phyloP scores from a whole-genome alignment of 37 sponge, comb jelly and placozoan species.

The Dysidea cf. avara region DNA sequence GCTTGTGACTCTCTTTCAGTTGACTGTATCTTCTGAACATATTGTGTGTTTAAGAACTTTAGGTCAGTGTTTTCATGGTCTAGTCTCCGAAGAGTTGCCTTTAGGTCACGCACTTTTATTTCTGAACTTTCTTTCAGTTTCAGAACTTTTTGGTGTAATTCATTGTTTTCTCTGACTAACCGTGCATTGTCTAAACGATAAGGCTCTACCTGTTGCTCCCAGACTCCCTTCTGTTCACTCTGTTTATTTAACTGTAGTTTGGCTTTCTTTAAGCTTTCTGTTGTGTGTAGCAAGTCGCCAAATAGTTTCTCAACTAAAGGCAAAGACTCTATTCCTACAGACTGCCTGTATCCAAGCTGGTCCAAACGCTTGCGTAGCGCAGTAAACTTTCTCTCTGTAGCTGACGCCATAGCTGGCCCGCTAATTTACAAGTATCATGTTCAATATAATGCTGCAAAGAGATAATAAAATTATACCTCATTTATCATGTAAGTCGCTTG shows the following conservation, averaged over 20 bases:
- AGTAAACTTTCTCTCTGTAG: conserved; percentile 89
- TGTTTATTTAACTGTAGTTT: conserved; percentile 72
- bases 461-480: no score
- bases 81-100: conserved; percentile 68
- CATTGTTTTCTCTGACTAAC: conserved; percentile 86
- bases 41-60: conserved; percentile 97
- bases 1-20: conserved; percentile 77
- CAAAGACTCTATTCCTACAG: conserved; percentile 84
- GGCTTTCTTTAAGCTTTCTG: conserved; percentile 90
- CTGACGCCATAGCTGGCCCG: conserved; percentile 53
- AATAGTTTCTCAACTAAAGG: conserved; percentile 94
- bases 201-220: conserved; percentile 83
- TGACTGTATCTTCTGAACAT: conserved; percentile 69
- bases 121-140: conserved; percentile 78
- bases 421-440: no score
- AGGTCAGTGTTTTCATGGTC: conserved; percentile 98
- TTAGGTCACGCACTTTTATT: conserved; percentile 62
- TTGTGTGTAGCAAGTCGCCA: conserved; percentile 95
- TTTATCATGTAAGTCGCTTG: no score
- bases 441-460: no score
- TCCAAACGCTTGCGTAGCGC: conserved; percentile 90
- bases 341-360: conserved; percentile 97
- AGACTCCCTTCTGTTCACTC: conserved; percentile 68
- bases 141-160: conserved; percentile 87
- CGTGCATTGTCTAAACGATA: conserved; percentile 93